These are phyloP conservation scores for Riptortus pedestris DNA, from an alignment of 1,140 invertebrate genomes.

Conservation along the genomic window DNA sequence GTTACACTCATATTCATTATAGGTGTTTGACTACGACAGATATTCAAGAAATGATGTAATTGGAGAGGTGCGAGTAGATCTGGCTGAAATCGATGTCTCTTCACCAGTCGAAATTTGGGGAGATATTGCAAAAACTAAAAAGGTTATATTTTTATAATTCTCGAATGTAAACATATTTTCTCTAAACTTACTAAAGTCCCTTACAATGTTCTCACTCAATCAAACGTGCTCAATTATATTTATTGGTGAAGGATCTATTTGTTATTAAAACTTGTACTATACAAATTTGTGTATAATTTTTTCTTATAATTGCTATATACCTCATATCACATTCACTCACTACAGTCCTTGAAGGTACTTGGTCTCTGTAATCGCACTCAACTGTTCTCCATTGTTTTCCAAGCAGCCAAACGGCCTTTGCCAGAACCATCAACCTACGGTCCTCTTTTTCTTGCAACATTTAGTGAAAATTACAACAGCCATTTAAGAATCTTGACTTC, in stretches of 20 bases:
- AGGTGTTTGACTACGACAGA: conserved; percentile 58
- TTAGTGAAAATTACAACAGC: too few species aligned
- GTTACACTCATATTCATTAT: conserved; percentile 2
- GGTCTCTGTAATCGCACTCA: too few species aligned
- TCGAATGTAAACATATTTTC: neutral
- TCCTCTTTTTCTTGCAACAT: too few species aligned
- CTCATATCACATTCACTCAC: too few species aligned
- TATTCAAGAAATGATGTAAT: conserved; percentile 70
- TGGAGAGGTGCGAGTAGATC: conserved; percentile 58
- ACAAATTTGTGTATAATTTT: too few species aligned
- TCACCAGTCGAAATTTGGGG: conserved; percentile 67
- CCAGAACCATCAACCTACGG: too few species aligned
- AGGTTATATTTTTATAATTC: conserved; percentile 33
- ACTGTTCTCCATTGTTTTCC: too few species aligned
- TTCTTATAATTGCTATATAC: too few species aligned
- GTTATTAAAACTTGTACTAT: neutral
- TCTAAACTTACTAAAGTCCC: neutral
- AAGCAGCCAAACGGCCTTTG: too few species aligned
- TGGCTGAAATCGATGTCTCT: conserved; percentile 56
- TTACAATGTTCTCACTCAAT: neutral
- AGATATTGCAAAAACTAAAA: conserved; percentile 60
- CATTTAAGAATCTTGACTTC: too few species aligned
- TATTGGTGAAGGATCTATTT: neutral
- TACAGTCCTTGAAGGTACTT: too few species aligned
- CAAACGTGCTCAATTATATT: neutral